A percentile compares a stretch with the other conserved stretches of the same genome.
Evolutionary conservation across 2,888 invertebrate genomes (phyloP).

Genomic region (Meghimatium bilineatum): DNA sequence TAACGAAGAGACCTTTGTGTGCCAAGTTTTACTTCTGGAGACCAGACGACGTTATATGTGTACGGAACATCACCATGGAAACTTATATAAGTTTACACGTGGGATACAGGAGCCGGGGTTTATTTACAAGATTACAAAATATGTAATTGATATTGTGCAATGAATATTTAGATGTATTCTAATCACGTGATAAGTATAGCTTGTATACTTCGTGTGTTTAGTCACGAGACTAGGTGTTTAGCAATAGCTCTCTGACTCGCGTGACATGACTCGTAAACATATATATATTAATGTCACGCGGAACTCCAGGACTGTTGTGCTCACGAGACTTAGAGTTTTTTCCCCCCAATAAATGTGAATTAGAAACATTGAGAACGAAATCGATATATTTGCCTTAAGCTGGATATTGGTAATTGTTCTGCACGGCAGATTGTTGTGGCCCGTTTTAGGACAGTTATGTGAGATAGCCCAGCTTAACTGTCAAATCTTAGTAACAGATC

Average conservation of each 20-base stretch:
- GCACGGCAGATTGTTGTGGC: not conserved
- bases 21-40: not conserved
- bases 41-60: no score
- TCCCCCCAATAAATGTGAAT: not conserved
- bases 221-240: not conserved
- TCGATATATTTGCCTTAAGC: not conserved
- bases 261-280: not conserved
- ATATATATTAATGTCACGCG: not conserved
- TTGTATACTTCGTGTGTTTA: not conserved
- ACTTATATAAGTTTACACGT: not conserved
- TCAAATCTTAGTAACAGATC: not conserved
- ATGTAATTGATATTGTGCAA: not conserved
- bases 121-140: not conserved
- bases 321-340: not conserved
- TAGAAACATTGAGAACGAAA: not conserved
- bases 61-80: not conserved
- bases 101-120: not conserved
- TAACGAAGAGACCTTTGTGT: not conserved
- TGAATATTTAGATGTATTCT: not conserved
- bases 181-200: not conserved
- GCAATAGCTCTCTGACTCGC: not conserved
- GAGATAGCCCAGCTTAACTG: constrained; percentile 1
- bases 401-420: not conserved
- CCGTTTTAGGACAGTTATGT: not conserved
- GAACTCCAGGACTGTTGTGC: not conserved